Evolutionary conservation across 2,113 vertebrate species (phyloP), one percentile per base, ranked within the genome.

Genomic region (Chionodraco myersi): DNA sequence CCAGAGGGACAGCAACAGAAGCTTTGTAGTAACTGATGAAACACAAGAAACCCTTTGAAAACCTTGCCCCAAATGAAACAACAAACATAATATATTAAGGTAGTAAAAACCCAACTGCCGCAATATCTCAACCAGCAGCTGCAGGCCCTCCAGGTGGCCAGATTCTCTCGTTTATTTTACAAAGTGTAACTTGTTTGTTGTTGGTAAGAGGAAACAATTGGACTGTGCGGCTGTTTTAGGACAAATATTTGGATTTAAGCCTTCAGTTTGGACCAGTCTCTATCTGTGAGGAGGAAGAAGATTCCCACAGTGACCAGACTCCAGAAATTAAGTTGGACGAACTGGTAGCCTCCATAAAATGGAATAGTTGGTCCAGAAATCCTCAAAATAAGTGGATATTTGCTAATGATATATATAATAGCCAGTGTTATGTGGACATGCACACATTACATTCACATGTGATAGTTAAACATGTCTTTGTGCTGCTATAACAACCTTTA

Each of bases 281-380:
- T 82, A 77, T 67, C 58, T 82, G 44, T 82, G 75, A 21, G 65
- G 79, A 75, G 65, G 79, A 73, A n/a, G 21, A 70, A 44, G 77
- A 76, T 75, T 72, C 49, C 56, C 56, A 67, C 52, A 61, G 72
- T 30, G 30, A 63, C 53, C 63, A 70, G n/a, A 71, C 70, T 71
- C 54, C 57, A 82, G 45, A 59, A 59, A 63, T 68, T 62, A 30
- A 71, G 72, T 62, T 82, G 72, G 56, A 78, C 72, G 67, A 60
- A 68, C 56, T 57, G 48, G 15, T 23, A 75, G 54, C 59, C 47
- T 59, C 13, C 45, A 12, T 52, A 47, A 72, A 52, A n/a, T 41
- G 66, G 64, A 72, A 79, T 45, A 65, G 18, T 68, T 34, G 44
- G 60, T 65, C 12, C 16, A 47, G 21, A 6, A n/a, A 15, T 65